These are phyloP conservation scores for Tachina fera DNA, from an alignment of 2,888 invertebrate species.

Conservation along the genomic window DNA sequence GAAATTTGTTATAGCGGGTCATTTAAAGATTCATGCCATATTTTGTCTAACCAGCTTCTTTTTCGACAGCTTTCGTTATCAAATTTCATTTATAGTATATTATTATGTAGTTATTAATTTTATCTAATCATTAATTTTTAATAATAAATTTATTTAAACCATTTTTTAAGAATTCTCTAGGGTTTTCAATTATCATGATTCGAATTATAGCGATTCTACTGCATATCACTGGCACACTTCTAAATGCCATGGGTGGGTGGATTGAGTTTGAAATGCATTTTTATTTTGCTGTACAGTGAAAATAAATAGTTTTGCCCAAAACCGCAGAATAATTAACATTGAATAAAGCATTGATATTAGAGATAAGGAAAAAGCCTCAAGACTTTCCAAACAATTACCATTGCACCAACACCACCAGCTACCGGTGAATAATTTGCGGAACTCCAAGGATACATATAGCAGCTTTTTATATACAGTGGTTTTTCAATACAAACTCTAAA, in stretches of 20 bases:
- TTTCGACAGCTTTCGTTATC: too few relatives aligned
- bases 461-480: not conserved
- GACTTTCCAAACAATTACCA: constrained; percentile 72
- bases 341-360: constrained; percentile 42
- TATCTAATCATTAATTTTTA: too few relatives aligned
- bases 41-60: too few relatives aligned
- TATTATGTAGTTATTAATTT: too few relatives aligned
- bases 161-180: too few relatives aligned
- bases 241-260: constrained; percentile 1
- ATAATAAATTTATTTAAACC: too few relatives aligned
- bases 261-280: constrained; percentile 7
- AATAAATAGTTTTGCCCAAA: constrained; percentile 36
- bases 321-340: constrained; percentile 31
- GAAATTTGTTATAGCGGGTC: too few relatives aligned
- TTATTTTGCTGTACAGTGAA: constrained; percentile 17
- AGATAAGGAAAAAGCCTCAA: constrained; percentile 9
- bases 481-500: constrained; percentile 1
- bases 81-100: too few relatives aligned
- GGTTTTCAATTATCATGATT: too few relatives aligned
- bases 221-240: not conserved
- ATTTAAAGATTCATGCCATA: too few relatives aligned
- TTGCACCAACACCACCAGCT: constrained; percentile 72
- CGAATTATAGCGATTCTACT: not conserved
- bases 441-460: constrained; percentile 81
- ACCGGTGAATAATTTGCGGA: constrained; percentile 80